Evolutionary conservation across 2,888 invertebrate species (phyloP).

Genomic region (Pelosia muscerda): DNA sequence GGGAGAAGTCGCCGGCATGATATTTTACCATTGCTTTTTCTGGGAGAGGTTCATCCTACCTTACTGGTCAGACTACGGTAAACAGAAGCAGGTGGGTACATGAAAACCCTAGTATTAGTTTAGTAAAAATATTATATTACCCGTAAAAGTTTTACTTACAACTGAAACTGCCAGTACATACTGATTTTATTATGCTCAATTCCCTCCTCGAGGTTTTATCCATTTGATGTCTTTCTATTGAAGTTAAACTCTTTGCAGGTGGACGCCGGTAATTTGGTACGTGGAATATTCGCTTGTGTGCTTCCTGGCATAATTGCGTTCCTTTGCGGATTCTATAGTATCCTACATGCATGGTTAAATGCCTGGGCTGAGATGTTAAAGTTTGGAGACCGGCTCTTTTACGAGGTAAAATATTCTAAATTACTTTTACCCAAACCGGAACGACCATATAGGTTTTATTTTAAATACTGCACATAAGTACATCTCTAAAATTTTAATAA

Average conservation of each 20-base stretch:
- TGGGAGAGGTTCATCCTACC: slow-evolving; percentile 92
- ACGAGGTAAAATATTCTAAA: slow-evolving; percentile 66
- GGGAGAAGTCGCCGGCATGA: slow-evolving; percentile 91
- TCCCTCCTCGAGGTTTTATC: not conserved
- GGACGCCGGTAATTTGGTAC: slow-evolving; percentile 80
- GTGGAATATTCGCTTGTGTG: slow-evolving; percentile 90
- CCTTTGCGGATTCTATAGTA: slow-evolving; percentile 93
- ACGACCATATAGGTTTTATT: not conserved
- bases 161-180: no score
- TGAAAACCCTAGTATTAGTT: not conserved
- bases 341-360: slow-evolving; percentile 97
- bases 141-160: no score
- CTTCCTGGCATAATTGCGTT: slow-evolving; percentile 91
- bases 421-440: not conserved
- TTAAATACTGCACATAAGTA: not conserved
- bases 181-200: not conserved
- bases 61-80: slow-evolving; percentile 89
- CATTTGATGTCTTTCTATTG: not conserved
- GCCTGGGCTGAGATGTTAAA: slow-evolving; percentile 95
- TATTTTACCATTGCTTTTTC: slow-evolving; percentile 93
- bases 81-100: slow-evolving; percentile 68
- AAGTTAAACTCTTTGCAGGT: slow-evolving; percentile 57
- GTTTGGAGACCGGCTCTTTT: slow-evolving; percentile 93
- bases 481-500: not conserved
- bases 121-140: not conserved